A percentile compares a stretch with the other conserved stretches of the same genome.
phyloP scores from a whole-genome alignment of 2,888 invertebrate genomes.

The Luffia ferchaultella region DNA sequence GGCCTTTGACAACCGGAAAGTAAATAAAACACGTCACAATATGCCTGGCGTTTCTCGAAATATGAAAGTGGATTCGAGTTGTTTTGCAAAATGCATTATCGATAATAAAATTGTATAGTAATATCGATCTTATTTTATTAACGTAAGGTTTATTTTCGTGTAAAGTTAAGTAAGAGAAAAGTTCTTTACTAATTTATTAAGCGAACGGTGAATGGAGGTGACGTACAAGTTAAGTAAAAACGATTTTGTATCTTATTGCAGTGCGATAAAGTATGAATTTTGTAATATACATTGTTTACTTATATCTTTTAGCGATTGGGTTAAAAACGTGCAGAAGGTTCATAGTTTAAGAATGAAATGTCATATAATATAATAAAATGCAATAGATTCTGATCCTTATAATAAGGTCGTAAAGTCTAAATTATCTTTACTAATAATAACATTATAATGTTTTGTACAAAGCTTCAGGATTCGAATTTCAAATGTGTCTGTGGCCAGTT shows the following conservation, averaged over 20 bases:
- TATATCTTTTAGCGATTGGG: neutral
- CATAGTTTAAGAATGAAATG: neutral
- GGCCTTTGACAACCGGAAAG: neutral
- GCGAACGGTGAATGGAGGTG: neutral
- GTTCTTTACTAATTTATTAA: neutral
- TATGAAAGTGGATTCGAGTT: slow-evolving; percentile 20
- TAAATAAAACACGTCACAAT: neutral
- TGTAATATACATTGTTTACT: neutral
- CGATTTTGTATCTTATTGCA: neutral
- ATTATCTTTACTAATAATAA: no score
- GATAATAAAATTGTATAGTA: neutral
- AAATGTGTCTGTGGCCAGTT: slow-evolving; percentile 36
- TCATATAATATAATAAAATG: no score
- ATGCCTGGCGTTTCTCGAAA: slow-evolving; percentile 19
- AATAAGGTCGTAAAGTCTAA: no score
- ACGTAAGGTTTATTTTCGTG: neutral
- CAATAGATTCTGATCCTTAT: no score
- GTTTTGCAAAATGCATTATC: neutral
- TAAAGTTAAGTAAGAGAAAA: no score
- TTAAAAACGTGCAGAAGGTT: neutral
- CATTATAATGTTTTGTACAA: no score
- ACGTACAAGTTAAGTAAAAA: neutral
- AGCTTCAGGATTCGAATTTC: no score
- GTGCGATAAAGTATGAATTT: neutral
- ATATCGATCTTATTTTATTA: neutral